phyloP scores from a whole-genome alignment of 92 coral and sea anemone genomes.

The Ricordea florida region DNA sequence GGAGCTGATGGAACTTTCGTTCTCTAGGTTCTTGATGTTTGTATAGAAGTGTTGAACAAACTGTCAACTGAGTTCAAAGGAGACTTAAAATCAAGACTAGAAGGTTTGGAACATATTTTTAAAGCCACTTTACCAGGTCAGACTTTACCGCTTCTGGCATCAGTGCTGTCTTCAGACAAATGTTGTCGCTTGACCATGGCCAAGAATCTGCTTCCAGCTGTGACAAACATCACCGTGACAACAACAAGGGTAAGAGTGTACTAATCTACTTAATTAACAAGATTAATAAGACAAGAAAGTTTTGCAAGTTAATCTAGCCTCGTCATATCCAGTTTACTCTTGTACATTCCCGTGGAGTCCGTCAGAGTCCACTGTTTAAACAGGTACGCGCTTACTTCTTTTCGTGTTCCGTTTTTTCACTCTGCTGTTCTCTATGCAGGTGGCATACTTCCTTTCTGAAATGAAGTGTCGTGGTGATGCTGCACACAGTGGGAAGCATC shows the following conservation, averaged over 20 bases:
- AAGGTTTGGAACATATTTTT: constrained; percentile 71
- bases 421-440: constrained; percentile 23
- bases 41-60: constrained; percentile 67
- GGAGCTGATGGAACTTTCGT: neutral
- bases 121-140: constrained; percentile 79
- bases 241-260: constrained; percentile 88
- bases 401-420: neutral
- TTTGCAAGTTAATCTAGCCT: too few relatives aligned
- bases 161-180: constrained; percentile 76
- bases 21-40: constrained; percentile 68
- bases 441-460: constrained; percentile 63
- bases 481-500: neutral
- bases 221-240: constrained; percentile 64
- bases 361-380: too few relatives aligned
- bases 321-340: too few relatives aligned
- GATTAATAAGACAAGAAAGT: too few relatives aligned
- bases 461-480: constrained; percentile 41
- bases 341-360: too few relatives aligned
- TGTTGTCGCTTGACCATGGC: constrained; percentile 70
- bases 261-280: too few relatives aligned
- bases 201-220: constrained; percentile 62
- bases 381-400: neutral
- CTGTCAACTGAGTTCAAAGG: constrained; percentile 45
- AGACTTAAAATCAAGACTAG: constrained; percentile 40
- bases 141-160: constrained; percentile 74